Evolutionary conservation across 2,888 invertebrate genomes (phyloP).

Genomic region (Acronicta alni): DNA sequence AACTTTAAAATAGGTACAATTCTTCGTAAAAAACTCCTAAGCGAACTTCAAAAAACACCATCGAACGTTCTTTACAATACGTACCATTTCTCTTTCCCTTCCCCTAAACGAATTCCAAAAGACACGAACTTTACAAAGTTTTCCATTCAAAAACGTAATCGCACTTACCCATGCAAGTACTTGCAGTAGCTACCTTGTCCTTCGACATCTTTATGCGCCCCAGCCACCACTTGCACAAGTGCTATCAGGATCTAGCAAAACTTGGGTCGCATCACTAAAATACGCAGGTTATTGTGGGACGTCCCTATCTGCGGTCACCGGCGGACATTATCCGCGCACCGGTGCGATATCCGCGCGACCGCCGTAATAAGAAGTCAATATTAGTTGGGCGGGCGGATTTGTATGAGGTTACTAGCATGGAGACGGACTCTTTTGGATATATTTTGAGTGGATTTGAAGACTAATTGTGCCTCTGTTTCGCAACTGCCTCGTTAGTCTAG

Average conservation of each 20-base stretch:
- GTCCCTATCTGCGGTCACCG: constrained; percentile 63
- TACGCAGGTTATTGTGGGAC: constrained; percentile 63
- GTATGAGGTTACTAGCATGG: constrained; percentile 59
- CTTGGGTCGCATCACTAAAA: constrained; percentile 59
- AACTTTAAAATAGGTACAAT: background rate
- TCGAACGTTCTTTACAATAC: no score
- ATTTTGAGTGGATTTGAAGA: no score
- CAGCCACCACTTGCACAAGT: constrained; percentile 30
- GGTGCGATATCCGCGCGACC: constrained; percentile 70
- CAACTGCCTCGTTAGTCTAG: no score
- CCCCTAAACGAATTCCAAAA: background rate
- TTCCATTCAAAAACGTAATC: constrained; percentile 18
- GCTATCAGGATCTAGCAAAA: constrained; percentile 43
- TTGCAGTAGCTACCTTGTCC: constrained; percentile 21
- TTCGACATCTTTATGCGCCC: constrained; percentile 16
- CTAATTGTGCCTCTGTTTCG: no score
- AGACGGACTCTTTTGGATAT: constrained; percentile 28
- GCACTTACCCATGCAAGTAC: constrained; percentile 10
- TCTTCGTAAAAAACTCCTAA: no score
- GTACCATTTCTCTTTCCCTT: background rate
- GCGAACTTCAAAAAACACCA: no score
- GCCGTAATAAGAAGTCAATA: constrained; percentile 83
- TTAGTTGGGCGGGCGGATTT: constrained; percentile 84
- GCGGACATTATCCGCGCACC: constrained; percentile 61
- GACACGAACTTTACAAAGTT: constrained; percentile 13